Conservation (phyloP, 2,888 invertebrate species). For the Dioctria rufipes region DNA sequence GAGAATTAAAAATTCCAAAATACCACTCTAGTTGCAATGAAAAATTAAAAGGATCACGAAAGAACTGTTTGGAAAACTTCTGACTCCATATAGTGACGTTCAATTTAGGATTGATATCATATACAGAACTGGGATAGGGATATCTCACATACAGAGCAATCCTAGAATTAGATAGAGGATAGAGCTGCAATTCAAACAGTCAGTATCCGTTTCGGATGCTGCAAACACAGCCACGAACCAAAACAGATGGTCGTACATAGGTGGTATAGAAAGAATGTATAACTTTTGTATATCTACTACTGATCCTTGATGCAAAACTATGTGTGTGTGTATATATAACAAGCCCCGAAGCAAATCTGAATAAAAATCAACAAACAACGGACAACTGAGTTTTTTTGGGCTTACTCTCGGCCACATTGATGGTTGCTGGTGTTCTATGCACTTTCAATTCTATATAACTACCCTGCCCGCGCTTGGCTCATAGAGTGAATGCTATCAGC, state of each 20-base stretch:
- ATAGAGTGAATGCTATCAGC: conserved; percentile 7
- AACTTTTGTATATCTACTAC: not conserved
- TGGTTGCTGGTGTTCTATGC: conserved; percentile 46
- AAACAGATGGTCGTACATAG: conserved; percentile 43
- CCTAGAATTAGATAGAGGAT: conserved; percentile 40
- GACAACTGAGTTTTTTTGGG: conserved; percentile 51
- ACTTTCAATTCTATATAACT: not conserved
- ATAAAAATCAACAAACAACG: conserved; percentile 59
- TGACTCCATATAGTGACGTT: conserved; percentile 5
- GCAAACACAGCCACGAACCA: conserved; percentile 55
- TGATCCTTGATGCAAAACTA: conserved; percentile 21
- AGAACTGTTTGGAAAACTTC: conserved; percentile 10
- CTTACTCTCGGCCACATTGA: conserved; percentile 53
- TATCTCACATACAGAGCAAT: conserved; percentile 10
- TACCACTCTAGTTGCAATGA: conserved; percentile 5
- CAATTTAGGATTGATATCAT: conserved; percentile 3
- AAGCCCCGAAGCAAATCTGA: conserved; percentile 55
- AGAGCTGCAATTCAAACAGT: conserved; percentile 42
- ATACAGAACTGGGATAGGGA: conserved; percentile 1
- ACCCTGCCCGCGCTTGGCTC: not conserved
- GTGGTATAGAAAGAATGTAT: too few species aligned
- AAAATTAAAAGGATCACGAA: conserved; percentile 32
- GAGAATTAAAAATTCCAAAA: too few species aligned
- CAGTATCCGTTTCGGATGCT: conserved; percentile 54
- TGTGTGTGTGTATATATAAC: conserved; percentile 47